These are phyloP conservation scores for Helicolenus hilgendorfi DNA, from an alignment of 2,797 vertebrate genomes.

Conservation along the genomic window DNA sequence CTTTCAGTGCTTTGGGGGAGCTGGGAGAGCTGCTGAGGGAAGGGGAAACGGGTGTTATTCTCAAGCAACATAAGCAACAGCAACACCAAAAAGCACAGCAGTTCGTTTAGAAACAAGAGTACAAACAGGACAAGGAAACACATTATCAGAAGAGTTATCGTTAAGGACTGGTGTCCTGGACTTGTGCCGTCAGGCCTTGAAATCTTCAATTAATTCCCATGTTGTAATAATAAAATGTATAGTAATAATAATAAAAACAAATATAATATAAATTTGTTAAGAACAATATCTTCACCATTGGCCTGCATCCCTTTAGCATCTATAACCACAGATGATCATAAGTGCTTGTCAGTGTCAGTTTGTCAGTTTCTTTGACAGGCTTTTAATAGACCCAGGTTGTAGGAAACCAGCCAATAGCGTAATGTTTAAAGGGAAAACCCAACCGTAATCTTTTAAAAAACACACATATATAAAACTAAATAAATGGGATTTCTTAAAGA, in stretches of 20 bases:
- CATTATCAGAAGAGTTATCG: neutral
- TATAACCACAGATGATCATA: neutral
- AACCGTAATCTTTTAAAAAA: neutral
- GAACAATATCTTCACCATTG: neutral
- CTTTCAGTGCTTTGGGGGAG: slow-evolving; percentile 93
- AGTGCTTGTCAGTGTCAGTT: slow-evolving; percentile 4
- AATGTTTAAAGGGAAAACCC: neutral
- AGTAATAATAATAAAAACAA: neutral
- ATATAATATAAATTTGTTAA: neutral
- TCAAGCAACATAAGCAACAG: slow-evolving; percentile 81
- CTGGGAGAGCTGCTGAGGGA: slow-evolving; percentile 94
- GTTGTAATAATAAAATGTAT: neutral
- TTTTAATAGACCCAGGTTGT: neutral
- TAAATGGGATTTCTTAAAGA: neutral
- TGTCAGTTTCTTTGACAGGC: neutral
- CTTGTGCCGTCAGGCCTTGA: neutral
- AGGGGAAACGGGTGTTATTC: slow-evolving; percentile 92
- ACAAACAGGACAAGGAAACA: slow-evolving; percentile 35
- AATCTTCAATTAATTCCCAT: neutral
- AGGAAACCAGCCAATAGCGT: slow-evolving; percentile 24
- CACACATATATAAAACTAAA: neutral
- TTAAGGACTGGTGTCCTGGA: slow-evolving; percentile 37
- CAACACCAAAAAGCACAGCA: slow-evolving; percentile 68
- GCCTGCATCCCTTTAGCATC: neutral
- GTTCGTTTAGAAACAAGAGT: slow-evolving; percentile 36